Conservation (phyloP, 2,888 invertebrate genomes). For the Eilema depressum region DNA sequence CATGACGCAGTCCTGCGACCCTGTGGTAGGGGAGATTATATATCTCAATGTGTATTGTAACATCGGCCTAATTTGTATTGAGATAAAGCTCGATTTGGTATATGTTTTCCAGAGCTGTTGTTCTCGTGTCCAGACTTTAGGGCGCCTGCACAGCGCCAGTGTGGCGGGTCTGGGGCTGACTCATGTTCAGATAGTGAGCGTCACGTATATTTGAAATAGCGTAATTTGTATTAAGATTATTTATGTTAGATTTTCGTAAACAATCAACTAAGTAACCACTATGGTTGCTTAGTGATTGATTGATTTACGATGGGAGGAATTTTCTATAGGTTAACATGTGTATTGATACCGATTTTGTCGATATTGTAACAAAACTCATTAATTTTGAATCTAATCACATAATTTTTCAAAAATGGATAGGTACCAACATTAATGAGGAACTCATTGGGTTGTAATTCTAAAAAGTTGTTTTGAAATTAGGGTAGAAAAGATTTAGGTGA, state of each 20-base stretch:
- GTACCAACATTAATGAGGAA: too few relatives aligned
- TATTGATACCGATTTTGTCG: too few relatives aligned
- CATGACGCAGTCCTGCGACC: slow-evolving; percentile 66
- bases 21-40: slow-evolving; percentile 45
- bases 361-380: too few relatives aligned
- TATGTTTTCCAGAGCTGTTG: slow-evolving; percentile 37
- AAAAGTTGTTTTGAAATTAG: too few relatives aligned
- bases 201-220: background rate
- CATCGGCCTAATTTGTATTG: slow-evolving; percentile 27
- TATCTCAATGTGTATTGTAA: slow-evolving; percentile 27
- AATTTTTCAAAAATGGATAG: too few relatives aligned
- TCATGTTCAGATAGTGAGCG: slow-evolving; percentile 31
- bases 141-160: slow-evolving; percentile 54
- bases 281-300: background rate
- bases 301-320: too few relatives aligned
- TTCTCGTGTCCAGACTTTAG: slow-evolving; percentile 60
- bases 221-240: background rate
- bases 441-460: too few relatives aligned
- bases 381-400: too few relatives aligned
- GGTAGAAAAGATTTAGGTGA: too few relatives aligned
- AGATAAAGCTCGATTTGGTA: slow-evolving; percentile 21
- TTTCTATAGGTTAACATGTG: too few relatives aligned
- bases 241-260: background rate
- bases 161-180: slow-evolving; percentile 41
- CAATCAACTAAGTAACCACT: too few relatives aligned